Conservation (phyloP, 1,140 invertebrate species). For the Eupristina koningsbergeri region DNA sequence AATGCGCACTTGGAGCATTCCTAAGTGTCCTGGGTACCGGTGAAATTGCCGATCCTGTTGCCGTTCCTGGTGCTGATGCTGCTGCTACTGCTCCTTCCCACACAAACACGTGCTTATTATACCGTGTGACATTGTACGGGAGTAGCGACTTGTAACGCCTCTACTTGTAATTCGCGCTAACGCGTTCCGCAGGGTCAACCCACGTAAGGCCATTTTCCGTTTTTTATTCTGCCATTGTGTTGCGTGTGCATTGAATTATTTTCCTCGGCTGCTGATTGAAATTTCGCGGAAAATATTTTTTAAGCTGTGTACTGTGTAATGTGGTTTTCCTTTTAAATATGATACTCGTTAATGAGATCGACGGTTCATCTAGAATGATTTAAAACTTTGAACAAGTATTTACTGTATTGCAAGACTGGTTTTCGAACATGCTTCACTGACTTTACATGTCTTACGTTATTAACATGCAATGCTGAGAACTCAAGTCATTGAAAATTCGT, state of each 20-base stretch:
- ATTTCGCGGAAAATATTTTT: neutral
- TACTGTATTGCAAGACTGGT: neutral
- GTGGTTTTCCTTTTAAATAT: neutral
- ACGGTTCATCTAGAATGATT: too few relatives aligned
- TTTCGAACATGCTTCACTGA: neutral
- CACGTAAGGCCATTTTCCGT: neutral
- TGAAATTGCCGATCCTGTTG: neutral
- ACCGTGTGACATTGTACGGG: constrained; percentile 13
- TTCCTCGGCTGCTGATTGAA: neutral
- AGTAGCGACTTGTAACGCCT: constrained; percentile 28
- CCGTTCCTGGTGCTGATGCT: too few relatives aligned
- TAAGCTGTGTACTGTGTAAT: neutral
- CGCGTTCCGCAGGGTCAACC: neutral
- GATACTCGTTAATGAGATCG: neutral
- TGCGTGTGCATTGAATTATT: neutral
- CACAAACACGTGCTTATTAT: neutral
- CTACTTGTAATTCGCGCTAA: neutral
- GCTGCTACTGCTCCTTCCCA: too few relatives aligned
- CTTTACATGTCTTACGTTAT: too few relatives aligned
- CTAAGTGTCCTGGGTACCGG: too few relatives aligned
- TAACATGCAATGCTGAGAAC: too few relatives aligned
- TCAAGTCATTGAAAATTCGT: too few relatives aligned
- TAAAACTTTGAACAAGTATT: neutral
- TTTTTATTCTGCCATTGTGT: neutral
- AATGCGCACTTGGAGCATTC: neutral